A percentile compares a stretch with the other conserved stretches of the same genome.
These are phyloP conservation scores for Trissolcus brochymenae DNA, from an alignment of 2,888 invertebrate genomes.

Conservation along the genomic window DNA sequence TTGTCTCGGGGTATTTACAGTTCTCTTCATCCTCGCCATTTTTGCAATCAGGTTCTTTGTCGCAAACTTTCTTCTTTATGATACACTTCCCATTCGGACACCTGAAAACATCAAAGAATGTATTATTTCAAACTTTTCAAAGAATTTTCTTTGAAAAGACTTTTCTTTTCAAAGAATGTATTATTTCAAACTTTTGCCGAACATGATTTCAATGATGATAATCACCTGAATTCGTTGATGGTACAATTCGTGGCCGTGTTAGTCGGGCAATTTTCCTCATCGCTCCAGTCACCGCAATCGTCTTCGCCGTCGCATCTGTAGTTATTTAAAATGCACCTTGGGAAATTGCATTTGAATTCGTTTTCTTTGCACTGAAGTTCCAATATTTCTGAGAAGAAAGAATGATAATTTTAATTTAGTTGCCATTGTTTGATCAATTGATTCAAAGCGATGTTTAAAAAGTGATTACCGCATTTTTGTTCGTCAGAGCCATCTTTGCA, in stretches of 20 bases:
- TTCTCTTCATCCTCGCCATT: conserved; percentile 87
- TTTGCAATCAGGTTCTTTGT: conserved; percentile 87
- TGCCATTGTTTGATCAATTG: not conserved
- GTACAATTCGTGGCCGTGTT: conserved; percentile 81
- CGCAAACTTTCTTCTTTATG: conserved; percentile 86
- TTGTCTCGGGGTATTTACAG: conserved; percentile 79
- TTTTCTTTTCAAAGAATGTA: too few relatives aligned
- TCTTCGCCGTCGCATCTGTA: conserved; percentile 91
- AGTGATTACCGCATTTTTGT: conserved; percentile 79
- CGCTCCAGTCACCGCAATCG: conserved; percentile 92
- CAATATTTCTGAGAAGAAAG: conserved; percentile 62
- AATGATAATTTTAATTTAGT: too few relatives aligned
- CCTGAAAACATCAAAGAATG: conserved; percentile 72
- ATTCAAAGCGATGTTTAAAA: not conserved
- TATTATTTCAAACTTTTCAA: not conserved
- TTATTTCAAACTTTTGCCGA: too few relatives aligned
- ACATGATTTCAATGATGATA: conserved; percentile 42
- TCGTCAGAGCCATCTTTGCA: conserved; percentile 89
- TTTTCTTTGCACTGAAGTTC: conserved; percentile 81
- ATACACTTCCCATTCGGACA: conserved; percentile 88
- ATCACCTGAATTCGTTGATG: conserved; percentile 84
- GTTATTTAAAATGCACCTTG: conserved; percentile 84
- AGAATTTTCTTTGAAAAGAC: too few relatives aligned
- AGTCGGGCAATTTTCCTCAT: conserved; percentile 85
- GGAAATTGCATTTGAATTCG: conserved; percentile 85